Base-by-base conservation (phyloP, 2,113 vertebrate species). In the Ophiodon elongatus region DNA sequence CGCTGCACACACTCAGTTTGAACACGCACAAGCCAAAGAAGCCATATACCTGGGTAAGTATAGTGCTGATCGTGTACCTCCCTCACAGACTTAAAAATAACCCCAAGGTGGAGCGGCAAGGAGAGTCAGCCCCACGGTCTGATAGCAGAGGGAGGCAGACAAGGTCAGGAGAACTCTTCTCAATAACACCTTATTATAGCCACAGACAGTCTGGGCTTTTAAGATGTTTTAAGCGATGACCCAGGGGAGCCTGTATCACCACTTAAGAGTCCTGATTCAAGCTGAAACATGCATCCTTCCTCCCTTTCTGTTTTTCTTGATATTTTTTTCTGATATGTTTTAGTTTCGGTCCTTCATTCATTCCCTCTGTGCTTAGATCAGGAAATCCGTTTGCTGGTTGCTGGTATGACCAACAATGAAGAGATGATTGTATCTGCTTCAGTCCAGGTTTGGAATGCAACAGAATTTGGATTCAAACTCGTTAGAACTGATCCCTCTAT, bases 181-280 rank as follows among this genome's bases (percentile, higher is more conserved):
- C 93, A 93, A 84, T 93, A 93, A 93, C 89, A 94, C 84, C 92
- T 91, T 87, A 90, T 93, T 92, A 94, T 85, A 91, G 84, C 66
- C 77, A 72, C 81, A 89, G 88, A 89, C 87, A 66, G 91, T 90
- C 89, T 89, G 84, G 88, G 86, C 85, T 87, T 90, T 92, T 93
- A 89, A 92, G 91, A 92, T 89, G 88, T 83, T 89, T 85, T 82
- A 85, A 87, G 74, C 79, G 93, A 88, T 86, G 91, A 76, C 86
- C 87, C 84, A 15, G 9, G 79, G 83, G 89, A 88, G 74, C 37
- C 79, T 29, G 70, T 27, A 76, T 85, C 89, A 56, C 82, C 87
- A 85, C 88, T 82, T 82, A 80, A 79, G 75, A 85, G 68, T 59
- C 64, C 39, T 47, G 79, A 73, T 83, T 84, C 27, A 2, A n/a